Evolutionary conservation across 2,113 vertebrate species (phyloP).

Genomic region (Xyliphius kryptos): DNA sequence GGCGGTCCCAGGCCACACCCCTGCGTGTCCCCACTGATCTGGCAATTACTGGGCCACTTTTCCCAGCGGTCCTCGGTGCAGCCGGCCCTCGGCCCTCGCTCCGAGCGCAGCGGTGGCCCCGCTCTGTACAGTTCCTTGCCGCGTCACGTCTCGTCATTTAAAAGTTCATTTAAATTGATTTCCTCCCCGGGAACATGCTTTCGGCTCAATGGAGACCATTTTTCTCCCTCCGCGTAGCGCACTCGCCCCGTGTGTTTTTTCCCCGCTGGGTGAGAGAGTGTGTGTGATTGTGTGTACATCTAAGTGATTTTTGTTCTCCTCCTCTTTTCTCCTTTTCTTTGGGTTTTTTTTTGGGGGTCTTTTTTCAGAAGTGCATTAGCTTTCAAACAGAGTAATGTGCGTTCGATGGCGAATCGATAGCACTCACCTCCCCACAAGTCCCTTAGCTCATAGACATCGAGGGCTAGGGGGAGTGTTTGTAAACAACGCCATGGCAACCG

Average conservation of each 20-base stretch:
- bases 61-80: constrained; percentile 35
- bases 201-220: constrained; percentile 42
- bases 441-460: constrained; percentile 35
- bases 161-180: constrained; percentile 49
- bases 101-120: constrained; percentile 30
- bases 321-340: constrained; percentile 34
- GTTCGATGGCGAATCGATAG: constrained; percentile 53
- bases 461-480: constrained; percentile 47
- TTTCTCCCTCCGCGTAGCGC: constrained; percentile 31
- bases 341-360: constrained; percentile 37
- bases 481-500: constrained; percentile 50
- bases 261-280: neutral
- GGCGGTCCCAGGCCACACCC: constrained; percentile 12
- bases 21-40: constrained; percentile 21
- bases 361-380: constrained; percentile 55
- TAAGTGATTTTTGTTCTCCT: constrained; percentile 23
- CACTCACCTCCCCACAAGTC: constrained; percentile 45
- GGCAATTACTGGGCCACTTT: constrained; percentile 43
- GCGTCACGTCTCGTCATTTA: constrained; percentile 39
- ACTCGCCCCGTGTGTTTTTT: constrained; percentile 41
- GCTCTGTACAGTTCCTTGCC: constrained; percentile 18
- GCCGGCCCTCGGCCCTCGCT: constrained; percentile 26
- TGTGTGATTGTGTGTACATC: constrained; percentile 18
- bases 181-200: constrained; percentile 41
- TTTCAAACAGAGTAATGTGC: constrained; percentile 50